Evolutionary conservation across 35 echinoderm and acorn worm species (phyloP).

Genomic region (Amphiura filiformis): DNA sequence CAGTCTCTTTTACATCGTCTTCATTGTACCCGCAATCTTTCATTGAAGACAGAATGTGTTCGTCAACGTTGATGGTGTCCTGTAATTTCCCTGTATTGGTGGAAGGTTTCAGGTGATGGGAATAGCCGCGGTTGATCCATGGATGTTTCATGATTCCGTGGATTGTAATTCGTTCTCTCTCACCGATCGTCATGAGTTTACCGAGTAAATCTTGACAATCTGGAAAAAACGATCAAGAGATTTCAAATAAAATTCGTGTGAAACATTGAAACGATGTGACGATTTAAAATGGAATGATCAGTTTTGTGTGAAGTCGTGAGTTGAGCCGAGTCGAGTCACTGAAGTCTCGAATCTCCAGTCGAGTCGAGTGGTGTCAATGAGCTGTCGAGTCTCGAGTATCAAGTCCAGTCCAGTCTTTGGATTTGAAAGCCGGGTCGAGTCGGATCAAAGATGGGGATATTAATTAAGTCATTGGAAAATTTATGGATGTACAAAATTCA

Average conservation of each 20-base stretch:
- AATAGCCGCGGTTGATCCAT: conserved; percentile 84
- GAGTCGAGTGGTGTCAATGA: too few relatives aligned
- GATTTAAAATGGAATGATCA: too few relatives aligned
- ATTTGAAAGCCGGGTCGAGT: too few relatives aligned
- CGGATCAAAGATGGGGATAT: too few relatives aligned
- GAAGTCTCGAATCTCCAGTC: too few relatives aligned
- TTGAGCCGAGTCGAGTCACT: too few relatives aligned
- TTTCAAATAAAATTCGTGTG: background rate
- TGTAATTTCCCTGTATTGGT: conserved; percentile 18
- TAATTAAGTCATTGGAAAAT: too few relatives aligned
- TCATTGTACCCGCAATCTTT: conserved; percentile 50
- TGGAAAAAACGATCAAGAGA: conserved; percentile 19
- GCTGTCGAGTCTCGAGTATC: too few relatives aligned
- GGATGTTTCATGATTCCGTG: conserved; percentile 77
- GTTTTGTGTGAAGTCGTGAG: too few relatives aligned
- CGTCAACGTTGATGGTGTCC: conserved; percentile 26
- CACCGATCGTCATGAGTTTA: conserved; percentile 52
- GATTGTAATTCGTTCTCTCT: conserved; percentile 58
- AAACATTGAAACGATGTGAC: background rate
- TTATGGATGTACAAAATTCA: too few relatives aligned
- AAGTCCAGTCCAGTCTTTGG: too few relatives aligned
- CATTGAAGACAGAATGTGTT: conserved; percentile 41
- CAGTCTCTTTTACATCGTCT: conserved; percentile 25
- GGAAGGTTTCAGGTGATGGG: conserved; percentile 37
- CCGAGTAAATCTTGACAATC: conserved; percentile 76